These are phyloP conservation scores for Glaucopsyche alexis DNA, from an alignment of 2,888 invertebrate genomes.

Conservation along the genomic window DNA sequence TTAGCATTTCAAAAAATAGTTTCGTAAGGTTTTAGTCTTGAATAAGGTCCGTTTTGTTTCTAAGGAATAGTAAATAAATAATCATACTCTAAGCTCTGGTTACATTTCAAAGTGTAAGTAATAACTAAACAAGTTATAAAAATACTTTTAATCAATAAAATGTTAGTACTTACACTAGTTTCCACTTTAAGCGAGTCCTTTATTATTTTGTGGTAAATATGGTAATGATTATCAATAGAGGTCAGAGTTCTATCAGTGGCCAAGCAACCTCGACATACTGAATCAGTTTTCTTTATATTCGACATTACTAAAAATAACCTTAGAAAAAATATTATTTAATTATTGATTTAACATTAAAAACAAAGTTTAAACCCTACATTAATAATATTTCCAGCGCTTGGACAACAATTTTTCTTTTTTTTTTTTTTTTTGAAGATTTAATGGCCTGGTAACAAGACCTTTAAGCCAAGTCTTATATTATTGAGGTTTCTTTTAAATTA, in stretches of 20 bases:
- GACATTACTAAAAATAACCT: constrained; percentile 6
- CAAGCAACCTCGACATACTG: constrained; percentile 36
- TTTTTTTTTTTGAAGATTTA: too few species aligned
- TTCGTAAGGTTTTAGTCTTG: neutral
- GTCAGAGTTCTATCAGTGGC: constrained; percentile 35
- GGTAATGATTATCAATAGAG: constrained; percentile 32
- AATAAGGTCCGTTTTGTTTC: neutral
- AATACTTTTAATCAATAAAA: neutral
- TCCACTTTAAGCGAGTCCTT: constrained; percentile 22
- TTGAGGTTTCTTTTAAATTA: too few species aligned
- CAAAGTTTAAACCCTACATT: neutral
- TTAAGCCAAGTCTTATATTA: too few species aligned
- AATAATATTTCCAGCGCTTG: neutral
- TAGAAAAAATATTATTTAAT: neutral
- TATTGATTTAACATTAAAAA: neutral
- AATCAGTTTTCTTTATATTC: neutral
- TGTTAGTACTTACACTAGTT: neutral
- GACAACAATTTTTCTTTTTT: neutral
- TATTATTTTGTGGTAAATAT: constrained; percentile 35
- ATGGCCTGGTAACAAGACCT: too few species aligned
- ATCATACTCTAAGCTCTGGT: neutral
- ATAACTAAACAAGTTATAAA: neutral
- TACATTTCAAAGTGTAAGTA: neutral
- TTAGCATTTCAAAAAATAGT: too few species aligned
- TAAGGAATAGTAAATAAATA: neutral